A percentile compares a stretch with the other conserved stretches of the same genome.
Conservation (phyloP, 2,888 invertebrate species). For the Drosophila multiciliata region DNA sequence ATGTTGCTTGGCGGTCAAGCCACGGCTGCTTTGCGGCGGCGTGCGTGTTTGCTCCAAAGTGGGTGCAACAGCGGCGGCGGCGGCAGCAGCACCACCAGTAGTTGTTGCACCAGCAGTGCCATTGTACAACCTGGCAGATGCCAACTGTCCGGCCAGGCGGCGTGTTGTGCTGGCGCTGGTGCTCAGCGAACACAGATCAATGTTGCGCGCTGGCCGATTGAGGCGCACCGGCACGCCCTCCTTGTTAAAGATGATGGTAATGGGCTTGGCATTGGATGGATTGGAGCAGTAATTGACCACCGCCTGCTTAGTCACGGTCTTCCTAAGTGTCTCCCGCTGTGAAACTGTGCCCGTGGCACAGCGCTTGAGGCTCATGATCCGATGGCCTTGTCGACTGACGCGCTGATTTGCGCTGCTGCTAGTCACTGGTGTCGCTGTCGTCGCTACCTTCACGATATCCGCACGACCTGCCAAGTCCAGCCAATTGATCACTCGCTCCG, state of each 20-base stretch:
- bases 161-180: slow-evolving; percentile 74
- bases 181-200: slow-evolving; percentile 80
- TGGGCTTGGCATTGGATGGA: slow-evolving; percentile 79
- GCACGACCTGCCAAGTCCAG: slow-evolving; percentile 90
- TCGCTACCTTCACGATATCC: slow-evolving; percentile 60
- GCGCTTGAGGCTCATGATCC: slow-evolving; percentile 49
- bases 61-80: slow-evolving; percentile 34
- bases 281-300: slow-evolving; percentile 25
- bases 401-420: slow-evolving; percentile 46
- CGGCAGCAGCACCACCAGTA: background rate
- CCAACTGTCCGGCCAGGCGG: slow-evolving; percentile 74
- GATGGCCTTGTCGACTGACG: slow-evolving; percentile 34
- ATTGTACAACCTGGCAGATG: slow-evolving; percentile 79
- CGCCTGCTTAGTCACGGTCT: slow-evolving; percentile 30
- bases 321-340: slow-evolving; percentile 47
- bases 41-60: slow-evolving; percentile 51
- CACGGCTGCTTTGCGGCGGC: slow-evolving; percentile 64
- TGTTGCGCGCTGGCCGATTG: slow-evolving; percentile 82
- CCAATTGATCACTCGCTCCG: slow-evolving; percentile 92
- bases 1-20: slow-evolving; percentile 36
- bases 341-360: slow-evolving; percentile 30
- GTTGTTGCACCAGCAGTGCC: slow-evolving; percentile 15
- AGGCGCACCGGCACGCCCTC: slow-evolving; percentile 83
- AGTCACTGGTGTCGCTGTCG: slow-evolving; percentile 30
- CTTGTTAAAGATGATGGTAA: slow-evolving; percentile 84